phyloP scores from a whole-genome alignment of 2,888 invertebrate genomes.

The Merodon equestris region DNA sequence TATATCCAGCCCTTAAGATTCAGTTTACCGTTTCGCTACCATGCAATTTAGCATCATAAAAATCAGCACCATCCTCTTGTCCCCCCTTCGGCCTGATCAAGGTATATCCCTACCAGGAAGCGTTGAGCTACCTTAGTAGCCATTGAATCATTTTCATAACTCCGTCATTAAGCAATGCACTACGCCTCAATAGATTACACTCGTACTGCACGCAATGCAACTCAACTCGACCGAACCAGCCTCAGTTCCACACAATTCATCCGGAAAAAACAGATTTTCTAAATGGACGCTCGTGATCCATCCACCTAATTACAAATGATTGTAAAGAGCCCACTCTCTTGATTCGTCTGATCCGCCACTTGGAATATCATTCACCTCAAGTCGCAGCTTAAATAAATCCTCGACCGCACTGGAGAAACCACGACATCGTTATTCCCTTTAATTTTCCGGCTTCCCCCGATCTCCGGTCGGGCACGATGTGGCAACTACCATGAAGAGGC shows the following conservation, averaged over 20 bases:
- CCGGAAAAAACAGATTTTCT: conserved; percentile 17
- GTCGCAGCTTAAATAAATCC: conserved; percentile 51
- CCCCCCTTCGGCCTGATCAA: too few relatives aligned
- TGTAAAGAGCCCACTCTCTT: conserved; percentile 26
- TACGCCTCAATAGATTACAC: too few relatives aligned
- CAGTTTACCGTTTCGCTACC: too few relatives aligned
- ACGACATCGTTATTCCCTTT: conserved; percentile 48
- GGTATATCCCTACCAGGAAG: too few relatives aligned
- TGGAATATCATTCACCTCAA: conserved; percentile 24
- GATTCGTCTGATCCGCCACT: conserved; percentile 18
- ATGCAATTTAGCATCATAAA: too few relatives aligned
- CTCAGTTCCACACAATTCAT: conserved; percentile 17
- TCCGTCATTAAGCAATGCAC: too few relatives aligned
- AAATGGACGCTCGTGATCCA: conserved; percentile 47
- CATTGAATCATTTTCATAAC: too few relatives aligned
- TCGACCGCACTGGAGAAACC: conserved; percentile 43
- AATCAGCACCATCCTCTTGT: too few relatives aligned
- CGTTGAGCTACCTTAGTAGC: too few relatives aligned
- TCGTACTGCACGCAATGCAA: too few relatives aligned
- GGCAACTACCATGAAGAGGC: conserved; percentile 51
- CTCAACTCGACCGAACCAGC: too few relatives aligned
- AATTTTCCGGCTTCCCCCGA: conserved; percentile 40
- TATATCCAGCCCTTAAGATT: too few relatives aligned
- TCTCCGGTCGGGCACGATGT: conserved; percentile 20
- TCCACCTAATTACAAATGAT: conserved; percentile 52